phyloP scores from a whole-genome alignment of 2,113 vertebrate species.

The Eupsittula cactorum region DNA sequence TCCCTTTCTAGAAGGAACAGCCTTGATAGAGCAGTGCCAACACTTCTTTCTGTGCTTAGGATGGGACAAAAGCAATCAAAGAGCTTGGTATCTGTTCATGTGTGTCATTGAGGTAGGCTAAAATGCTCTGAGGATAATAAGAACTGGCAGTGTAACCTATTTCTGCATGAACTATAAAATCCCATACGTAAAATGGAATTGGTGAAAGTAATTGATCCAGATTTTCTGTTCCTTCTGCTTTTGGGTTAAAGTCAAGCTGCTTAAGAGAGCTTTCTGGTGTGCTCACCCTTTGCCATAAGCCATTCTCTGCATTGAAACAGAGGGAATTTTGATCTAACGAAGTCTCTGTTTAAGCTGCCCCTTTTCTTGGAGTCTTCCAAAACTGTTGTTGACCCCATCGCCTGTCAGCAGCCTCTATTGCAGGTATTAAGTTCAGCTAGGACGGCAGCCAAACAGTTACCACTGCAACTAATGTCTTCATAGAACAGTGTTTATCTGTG shows the following conservation, averaged over 20 bases:
- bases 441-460: slow-evolving; percentile 55
- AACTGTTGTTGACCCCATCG: not conserved
- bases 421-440: slow-evolving; percentile 61
- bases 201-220: slow-evolving; percentile 9
- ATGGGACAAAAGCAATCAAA: not conserved
- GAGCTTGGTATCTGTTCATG: not conserved
- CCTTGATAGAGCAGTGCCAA: not conserved
- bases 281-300: not conserved
- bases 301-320: rapidly evolving
- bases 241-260: slow-evolving; percentile 35
- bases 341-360: not conserved
- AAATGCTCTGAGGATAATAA: not conserved
- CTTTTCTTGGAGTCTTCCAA: not conserved
- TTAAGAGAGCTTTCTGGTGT: not conserved
- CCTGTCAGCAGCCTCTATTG: slow-evolving; percentile 19
- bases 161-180: not conserved
- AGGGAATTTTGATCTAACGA: not conserved
- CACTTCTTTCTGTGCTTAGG: not conserved
- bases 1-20: not conserved
- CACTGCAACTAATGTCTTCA: slow-evolving; percentile 42
- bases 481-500: slow-evolving; percentile 44
- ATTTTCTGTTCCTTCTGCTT: slow-evolving; percentile 9
- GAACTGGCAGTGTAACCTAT: slow-evolving; percentile 25
- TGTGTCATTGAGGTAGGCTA: not conserved
- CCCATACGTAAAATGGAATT: not conserved